Conservation (phyloP, 2,888 invertebrate species). For the Himalopsyche japonica region DNA sequence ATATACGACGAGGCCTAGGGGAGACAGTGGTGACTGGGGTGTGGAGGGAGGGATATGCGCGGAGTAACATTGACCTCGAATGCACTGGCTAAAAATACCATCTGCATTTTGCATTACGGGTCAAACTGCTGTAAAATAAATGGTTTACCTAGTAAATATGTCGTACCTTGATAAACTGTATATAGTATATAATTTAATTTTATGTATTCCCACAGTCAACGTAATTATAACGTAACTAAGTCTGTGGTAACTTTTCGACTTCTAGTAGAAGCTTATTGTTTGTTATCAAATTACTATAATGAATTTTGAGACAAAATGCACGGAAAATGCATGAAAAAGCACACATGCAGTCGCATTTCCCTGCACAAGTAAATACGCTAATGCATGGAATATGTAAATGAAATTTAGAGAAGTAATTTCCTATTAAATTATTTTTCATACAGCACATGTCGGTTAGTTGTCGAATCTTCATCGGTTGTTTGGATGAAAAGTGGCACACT, state of each 20-base stretch:
- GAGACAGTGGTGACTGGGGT: background rate
- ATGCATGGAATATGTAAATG: background rate
- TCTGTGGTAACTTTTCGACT: too few species aligned
- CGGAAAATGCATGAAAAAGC: too few species aligned
- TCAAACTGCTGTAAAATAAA: background rate
- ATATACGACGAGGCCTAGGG: background rate
- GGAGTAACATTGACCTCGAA: constrained; percentile 41
- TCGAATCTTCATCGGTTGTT: background rate
- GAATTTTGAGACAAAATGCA: too few species aligned
- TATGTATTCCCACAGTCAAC: background rate
- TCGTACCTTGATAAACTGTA: background rate
- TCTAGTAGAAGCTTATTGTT: too few species aligned
- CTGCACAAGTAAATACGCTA: too few species aligned
- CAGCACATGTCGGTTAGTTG: background rate
- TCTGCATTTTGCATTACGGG: constrained; percentile 12
- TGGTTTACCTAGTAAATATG: too few species aligned
- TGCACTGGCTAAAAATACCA: constrained; percentile 36
- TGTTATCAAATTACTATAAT: too few species aligned
- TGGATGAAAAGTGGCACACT: background rate
- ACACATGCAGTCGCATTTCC: too few species aligned
- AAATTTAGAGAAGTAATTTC: background rate
- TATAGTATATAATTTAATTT: background rate
- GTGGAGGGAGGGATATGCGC: constrained; percentile 6
- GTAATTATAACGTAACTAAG: too few species aligned
- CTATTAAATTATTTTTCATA: background rate